A percentile compares a stretch with the other conserved stretches of the same genome.
Conservation (phyloP, 2,888 invertebrate species). For the Bembecia ichneumoniformis region DNA sequence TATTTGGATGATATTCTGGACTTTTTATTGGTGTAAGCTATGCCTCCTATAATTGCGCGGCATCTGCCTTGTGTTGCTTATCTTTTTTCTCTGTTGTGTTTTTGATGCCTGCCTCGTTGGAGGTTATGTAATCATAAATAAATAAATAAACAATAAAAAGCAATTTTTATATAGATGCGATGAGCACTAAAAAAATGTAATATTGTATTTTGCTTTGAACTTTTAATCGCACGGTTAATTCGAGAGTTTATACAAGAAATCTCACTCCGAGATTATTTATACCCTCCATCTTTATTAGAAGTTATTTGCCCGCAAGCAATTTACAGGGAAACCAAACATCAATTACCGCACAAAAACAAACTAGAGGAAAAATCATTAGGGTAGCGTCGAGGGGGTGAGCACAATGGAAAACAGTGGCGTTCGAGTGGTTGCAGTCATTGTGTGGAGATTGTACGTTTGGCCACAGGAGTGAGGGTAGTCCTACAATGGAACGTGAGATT, state of each 20-base stretch:
- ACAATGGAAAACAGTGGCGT: slow-evolving; percentile 55
- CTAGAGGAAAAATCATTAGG: slow-evolving; percentile 64
- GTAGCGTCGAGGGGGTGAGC: slow-evolving; percentile 45
- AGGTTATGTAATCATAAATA: too few relatives aligned
- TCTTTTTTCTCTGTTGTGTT: too few relatives aligned
- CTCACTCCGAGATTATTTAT: not conserved
- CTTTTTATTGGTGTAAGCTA: too few relatives aligned
- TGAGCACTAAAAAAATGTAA: too few relatives aligned
- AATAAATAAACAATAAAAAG: too few relatives aligned
- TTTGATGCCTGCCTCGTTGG: too few relatives aligned
- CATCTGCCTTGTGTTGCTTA: too few relatives aligned
- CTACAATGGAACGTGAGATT: slow-evolving; percentile 52
- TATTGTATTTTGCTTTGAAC: too few relatives aligned
- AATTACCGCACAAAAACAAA: slow-evolving; percentile 70
- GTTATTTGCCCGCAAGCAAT: slow-evolving; percentile 41
- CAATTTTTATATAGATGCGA: too few relatives aligned
- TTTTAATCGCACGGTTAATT: not conserved
- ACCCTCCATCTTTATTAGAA: not conserved
- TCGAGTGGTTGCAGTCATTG: slow-evolving; percentile 28
- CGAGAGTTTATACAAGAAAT: not conserved
- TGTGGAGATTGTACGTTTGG: slow-evolving; percentile 31
- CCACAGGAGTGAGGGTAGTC: slow-evolving; percentile 38
- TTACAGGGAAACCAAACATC: slow-evolving; percentile 64
- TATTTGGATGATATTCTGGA: too few relatives aligned
- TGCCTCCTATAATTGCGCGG: too few relatives aligned